Base-by-base conservation (phyloP, 2,888 invertebrate genomes). In the Himalopsyche kuldschensis region DNA sequence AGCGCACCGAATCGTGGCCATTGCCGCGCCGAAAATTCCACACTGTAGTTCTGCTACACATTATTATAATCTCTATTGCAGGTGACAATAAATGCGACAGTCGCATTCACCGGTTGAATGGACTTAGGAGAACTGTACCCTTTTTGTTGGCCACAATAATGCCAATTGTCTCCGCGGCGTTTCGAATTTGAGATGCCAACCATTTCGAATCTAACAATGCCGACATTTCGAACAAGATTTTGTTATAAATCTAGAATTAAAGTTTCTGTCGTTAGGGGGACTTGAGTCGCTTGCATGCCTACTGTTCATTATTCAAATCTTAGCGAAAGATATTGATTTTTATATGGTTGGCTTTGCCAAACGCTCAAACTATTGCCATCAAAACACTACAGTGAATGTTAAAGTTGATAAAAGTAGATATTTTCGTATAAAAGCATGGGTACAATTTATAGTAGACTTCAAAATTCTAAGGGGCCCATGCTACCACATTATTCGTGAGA, bases 151-250 rank as follows among this genome's bases (percentile, higher is more conserved):
- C 41, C 15, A 75, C 79, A 80, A 82, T 80, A 82, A 69, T 78
- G 48, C 41, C 78, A 31, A 81, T 84, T 84, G 84, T 81, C 81
- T 75, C 79, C 79, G 78, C 78, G 27, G 79, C 48, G 81, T 79
- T 35, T 75, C 84, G 31, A 84, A 84, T 84, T 24, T 75, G 76
- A 81, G 17, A 82, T 81, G 82, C 81, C 84, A 79, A 84, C 84
- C 84, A 82, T 76, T 75, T 48, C 84, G 15, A 84, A 84, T 84
- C 27, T 30, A 32, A 79, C 84, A 84, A 84, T 82, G 55, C 35
- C 55, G 48, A 47, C 32, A 24, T 30, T 77, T 78, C 48, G 78
- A 78, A 78, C 24, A 15, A 6, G 30, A 20, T 78, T 78, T 78
- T 78, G 48, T 48, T 78, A 78, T 78, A 48, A 78, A 78, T 48